Percentiles rank a stretch among this genome's conserved stretches.
Evolutionary conservation across 2,113 vertebrate genomes (phyloP).

Genomic region (Oryzias curvinotus): DNA sequence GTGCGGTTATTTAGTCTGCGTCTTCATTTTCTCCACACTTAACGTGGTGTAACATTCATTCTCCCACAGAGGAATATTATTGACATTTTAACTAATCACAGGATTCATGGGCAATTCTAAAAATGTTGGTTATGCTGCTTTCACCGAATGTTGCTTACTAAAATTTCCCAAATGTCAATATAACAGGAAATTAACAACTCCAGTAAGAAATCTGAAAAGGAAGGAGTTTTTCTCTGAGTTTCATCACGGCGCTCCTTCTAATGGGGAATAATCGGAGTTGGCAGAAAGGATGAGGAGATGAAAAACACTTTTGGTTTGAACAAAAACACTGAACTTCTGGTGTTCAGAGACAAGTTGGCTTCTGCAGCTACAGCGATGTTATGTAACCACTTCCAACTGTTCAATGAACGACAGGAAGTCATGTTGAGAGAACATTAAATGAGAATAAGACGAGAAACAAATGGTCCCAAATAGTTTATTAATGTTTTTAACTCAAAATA

Average conservation of each 20-base stretch:
- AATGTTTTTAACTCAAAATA: too few species aligned
- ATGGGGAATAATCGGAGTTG: slow-evolving; percentile 1
- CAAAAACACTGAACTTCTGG: slow-evolving; percentile 19
- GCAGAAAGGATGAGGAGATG: background rate
- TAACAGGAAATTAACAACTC: too few species aligned
- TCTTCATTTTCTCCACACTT: background rate
- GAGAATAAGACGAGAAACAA: background rate
- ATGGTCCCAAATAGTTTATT: background rate
- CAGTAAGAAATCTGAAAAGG: too few species aligned
- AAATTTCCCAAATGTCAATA: too few species aligned
- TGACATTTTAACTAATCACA: too few species aligned
- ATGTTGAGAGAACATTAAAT: slow-evolving; percentile 24
- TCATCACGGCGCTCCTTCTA: too few species aligned
- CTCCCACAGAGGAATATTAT: background rate
- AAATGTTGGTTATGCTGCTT: too few species aligned
- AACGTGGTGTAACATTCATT: background rate
- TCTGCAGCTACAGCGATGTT: slow-evolving; percentile 4
- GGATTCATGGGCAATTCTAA: too few species aligned
- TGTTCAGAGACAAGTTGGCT: slow-evolving; percentile 8
- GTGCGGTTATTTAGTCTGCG: background rate
- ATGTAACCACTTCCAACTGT: slow-evolving; percentile 21
- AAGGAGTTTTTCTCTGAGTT: too few species aligned
- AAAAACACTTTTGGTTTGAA: slow-evolving; percentile 8
- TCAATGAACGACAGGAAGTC: slow-evolving; percentile 27
- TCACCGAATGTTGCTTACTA: too few species aligned